Evolutionary conservation across 2,113 vertebrate genomes (phyloP).

Genomic region (Rhynchomys soricoides): DNA sequence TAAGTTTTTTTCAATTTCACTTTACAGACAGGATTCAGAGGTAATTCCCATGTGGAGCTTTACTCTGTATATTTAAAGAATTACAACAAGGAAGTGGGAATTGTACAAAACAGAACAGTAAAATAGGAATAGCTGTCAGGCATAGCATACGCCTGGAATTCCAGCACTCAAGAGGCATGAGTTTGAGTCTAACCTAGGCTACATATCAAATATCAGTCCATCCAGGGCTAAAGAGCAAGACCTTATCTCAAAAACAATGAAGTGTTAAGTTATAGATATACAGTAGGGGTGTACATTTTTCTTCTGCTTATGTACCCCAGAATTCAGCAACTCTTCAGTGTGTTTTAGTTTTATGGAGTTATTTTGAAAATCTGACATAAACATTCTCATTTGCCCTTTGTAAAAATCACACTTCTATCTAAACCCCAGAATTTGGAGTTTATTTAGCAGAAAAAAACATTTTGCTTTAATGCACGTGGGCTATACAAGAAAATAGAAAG

Average conservation of each 20-base stretch:
- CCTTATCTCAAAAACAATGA: neutral
- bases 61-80: neutral
- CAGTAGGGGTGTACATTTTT: neutral
- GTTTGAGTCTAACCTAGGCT: neutral
- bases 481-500: neutral
- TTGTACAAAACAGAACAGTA: neutral
- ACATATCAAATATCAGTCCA: neutral
- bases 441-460: neutral
- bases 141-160: neutral
- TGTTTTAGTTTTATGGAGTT: neutral
- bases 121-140: neutral
- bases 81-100: neutral
- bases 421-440: neutral
- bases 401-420: conserved; percentile 8
- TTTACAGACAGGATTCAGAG: neutral
- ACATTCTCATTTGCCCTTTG: neutral
- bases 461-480: neutral
- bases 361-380: conserved; percentile 11
- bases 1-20: conserved; percentile 13
- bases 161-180: neutral
- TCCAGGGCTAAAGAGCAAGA: neutral
- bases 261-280: neutral
- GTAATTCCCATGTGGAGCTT: neutral
- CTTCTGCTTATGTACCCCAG: neutral
- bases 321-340: neutral